These are phyloP conservation scores for Enteromius viviparus DNA, from an alignment of 2,797 vertebrate species.

Conservation along the genomic window DNA sequence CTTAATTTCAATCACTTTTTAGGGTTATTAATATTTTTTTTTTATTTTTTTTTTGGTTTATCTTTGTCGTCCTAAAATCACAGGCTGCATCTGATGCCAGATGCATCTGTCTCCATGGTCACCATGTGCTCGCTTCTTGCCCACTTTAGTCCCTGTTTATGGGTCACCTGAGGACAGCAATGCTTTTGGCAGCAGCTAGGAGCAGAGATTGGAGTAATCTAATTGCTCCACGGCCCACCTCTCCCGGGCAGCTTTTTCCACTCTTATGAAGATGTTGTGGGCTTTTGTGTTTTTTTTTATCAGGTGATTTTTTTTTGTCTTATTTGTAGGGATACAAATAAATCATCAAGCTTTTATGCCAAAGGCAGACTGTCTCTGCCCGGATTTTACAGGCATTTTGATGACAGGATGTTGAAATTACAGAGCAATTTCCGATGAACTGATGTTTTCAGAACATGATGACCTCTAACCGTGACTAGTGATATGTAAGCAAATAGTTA, in stretches of 20 bases:
- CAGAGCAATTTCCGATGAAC: conserved; percentile 7
- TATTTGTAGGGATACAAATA: not conserved
- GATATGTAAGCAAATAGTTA: not conserved
- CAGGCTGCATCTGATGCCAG: conserved; percentile 17
- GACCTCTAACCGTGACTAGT: not conserved
- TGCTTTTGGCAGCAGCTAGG: conserved; percentile 7
- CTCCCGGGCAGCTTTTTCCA: not conserved
- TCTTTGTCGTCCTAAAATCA: not conserved
- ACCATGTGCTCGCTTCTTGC: conserved; percentile 6
- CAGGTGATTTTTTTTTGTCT: not conserved
- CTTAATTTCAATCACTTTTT: conserved; percentile 6
- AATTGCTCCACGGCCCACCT: not conserved
- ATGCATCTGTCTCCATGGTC: conserved; percentile 7
- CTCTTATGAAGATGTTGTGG: not conserved
- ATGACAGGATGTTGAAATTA: conserved; percentile 32
- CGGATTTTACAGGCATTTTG: not conserved
- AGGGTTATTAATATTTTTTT: not conserved
- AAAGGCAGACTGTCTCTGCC: not conserved
- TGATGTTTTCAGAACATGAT: not conserved
- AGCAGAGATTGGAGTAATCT: not conserved
- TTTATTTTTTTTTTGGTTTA: not conserved
- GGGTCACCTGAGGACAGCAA: conserved; percentile 33
- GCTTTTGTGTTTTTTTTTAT: conserved; percentile 4
- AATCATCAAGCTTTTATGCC: not conserved
- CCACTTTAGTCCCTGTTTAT: conserved; percentile 22